Evolutionary conservation across 35 echinoderm and acorn worm genomes (phyloP).

Genomic region (Lytechinus pictus): DNA sequence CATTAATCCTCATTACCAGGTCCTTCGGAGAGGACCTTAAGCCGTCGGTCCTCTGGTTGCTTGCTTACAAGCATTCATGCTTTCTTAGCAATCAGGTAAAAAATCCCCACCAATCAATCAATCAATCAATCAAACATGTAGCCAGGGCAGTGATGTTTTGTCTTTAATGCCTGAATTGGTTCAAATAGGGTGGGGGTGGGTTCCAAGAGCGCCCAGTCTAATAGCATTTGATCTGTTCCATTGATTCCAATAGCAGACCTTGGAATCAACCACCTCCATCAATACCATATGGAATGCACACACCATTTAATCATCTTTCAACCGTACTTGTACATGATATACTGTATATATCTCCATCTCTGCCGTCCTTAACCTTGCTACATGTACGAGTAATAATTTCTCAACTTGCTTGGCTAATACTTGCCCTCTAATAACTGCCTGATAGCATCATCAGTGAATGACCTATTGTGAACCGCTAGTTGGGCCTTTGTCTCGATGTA

Average conservation of each 20-base stretch:
- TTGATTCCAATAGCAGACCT: not conserved
- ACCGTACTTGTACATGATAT: not conserved
- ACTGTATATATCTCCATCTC: not conserved
- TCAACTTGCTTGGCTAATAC: not conserved
- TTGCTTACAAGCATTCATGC: no score
- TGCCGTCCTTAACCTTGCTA: not conserved
- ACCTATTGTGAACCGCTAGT: not conserved
- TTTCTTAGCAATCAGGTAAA: no score
- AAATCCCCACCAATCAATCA: no score
- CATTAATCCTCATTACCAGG: no score
- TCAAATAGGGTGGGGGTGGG: no score
- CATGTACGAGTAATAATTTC: not conserved
- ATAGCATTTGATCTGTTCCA: not conserved
- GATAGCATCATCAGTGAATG: not conserved
- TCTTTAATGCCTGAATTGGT: no score
- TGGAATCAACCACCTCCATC: not conserved
- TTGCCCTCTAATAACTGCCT: not conserved
- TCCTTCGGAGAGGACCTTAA: no score
- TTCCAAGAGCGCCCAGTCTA: not conserved
- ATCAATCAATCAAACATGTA: no score
- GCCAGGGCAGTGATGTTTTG: no score
- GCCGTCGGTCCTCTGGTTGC: no score
- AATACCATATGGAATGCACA: not conserved
- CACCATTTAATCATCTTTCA: not conserved
- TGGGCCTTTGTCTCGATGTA: not conserved